phyloP scores from a whole-genome alignment of 2,113 vertebrate genomes.

The western clawed frog (Xenopus tropicalis) region DNA sequence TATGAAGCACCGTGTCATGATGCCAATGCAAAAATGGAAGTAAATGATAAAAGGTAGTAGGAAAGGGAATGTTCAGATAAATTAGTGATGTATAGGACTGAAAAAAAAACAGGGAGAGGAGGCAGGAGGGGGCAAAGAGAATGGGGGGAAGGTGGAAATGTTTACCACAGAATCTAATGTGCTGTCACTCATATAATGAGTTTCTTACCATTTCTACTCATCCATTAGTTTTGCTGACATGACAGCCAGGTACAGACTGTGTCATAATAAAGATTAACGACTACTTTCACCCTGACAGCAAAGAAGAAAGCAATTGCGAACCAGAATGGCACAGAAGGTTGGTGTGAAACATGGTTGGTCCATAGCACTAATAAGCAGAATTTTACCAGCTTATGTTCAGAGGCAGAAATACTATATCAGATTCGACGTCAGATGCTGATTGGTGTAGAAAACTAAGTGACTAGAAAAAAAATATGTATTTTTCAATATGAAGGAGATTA shows the following conservation, averaged over 20 bases:
- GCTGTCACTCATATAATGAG: constrained; percentile 46
- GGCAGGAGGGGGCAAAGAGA: constrained; percentile 3
- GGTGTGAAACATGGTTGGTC: constrained; percentile 8
- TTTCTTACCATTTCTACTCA: constrained; percentile 38
- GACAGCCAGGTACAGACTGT: constrained; percentile 33
- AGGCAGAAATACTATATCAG: too few relatives aligned
- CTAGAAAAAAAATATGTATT: too few relatives aligned
- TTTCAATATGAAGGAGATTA: too few relatives aligned
- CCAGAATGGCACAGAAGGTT: constrained; percentile 11
- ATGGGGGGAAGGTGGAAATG: constrained; percentile 1
- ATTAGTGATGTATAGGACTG: constrained; percentile 14
- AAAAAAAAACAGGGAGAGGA: constrained; percentile 3
- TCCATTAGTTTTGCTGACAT: constrained; percentile 35
- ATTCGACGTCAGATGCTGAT: too few relatives aligned
- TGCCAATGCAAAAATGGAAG: not conserved
- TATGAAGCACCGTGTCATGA: constrained; percentile 16
- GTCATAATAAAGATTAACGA: constrained; percentile 46
- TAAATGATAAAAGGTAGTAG: constrained; percentile 8
- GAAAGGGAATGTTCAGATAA: constrained; percentile 23
- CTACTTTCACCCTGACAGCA: constrained; percentile 21
- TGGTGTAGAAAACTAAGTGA: too few relatives aligned
- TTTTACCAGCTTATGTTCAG: too few relatives aligned
- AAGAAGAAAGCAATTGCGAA: constrained; percentile 5
- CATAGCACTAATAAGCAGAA: not conserved
- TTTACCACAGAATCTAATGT: constrained; percentile 35